Base-by-base conservation (phyloP, 2,888 invertebrate species). In the Coecobrya sp. region DNA sequence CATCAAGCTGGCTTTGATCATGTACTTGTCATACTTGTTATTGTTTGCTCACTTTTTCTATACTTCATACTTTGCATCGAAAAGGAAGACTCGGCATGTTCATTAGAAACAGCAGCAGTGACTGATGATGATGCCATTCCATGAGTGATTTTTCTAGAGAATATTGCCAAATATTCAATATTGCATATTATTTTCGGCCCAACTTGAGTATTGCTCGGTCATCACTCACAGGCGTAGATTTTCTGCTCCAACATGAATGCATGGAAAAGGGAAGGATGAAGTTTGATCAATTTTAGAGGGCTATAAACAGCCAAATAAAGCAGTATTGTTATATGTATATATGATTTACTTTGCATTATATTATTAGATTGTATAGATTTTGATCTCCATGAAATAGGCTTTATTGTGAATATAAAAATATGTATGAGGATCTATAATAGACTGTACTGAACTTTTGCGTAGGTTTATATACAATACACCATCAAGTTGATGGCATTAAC, bases 1-100 rank as follows among this genome's bases (percentile, higher is more conserved):
- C 96, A 97, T 98, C 94, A 98, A 97, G 95, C 96, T 98, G 79
- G 98, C 98, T 16, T 97, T 98, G 95, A 97, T 98, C 76, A 99
- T 99, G 98, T 99, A 99, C 96, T 97, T 98, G 96, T 98, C 98
- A 93, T 99, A 99, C 96, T 98, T 99, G 96, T 97, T 99, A 49
- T 97, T 99, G 16, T 99, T 99, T 96, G 98, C 98, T 62, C 97
- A 97, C 95, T 99, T 99, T 97, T 99, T 99, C 97, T 98, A 98
- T 96, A 98, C 98, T 95, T 97, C 98, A 62, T 99, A 99, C 96
- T 96, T 99, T 11, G 65, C 84, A 10, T 76, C 84, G 5, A 89
- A 87, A 65, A 92, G 87, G 88, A 93, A 92, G 65, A 8, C 27
- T 0, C 70, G 91, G n/a, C 91, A 92, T 73, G 49, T 30, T 82